Evolutionary conservation across 2,797 vertebrate species (phyloP).

Genomic region (Phrynocephalus forsythii): DNA sequence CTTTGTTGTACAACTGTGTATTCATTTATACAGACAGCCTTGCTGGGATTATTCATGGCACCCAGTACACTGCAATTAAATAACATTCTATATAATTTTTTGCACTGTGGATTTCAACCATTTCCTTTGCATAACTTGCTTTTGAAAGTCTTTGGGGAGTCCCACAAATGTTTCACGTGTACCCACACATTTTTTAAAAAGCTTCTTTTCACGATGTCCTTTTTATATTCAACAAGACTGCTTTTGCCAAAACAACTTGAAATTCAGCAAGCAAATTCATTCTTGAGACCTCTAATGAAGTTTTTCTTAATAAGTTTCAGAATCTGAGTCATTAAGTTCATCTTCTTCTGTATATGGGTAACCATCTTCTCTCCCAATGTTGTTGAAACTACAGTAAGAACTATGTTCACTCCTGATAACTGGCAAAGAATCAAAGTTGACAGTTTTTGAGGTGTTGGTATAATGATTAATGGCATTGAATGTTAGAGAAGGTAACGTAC

Average conservation of each 20-base stretch:
- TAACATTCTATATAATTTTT: conserved; percentile 63
- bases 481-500: conserved; percentile 86
- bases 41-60: conserved; percentile 82
- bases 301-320: conserved; percentile 91
- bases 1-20: conserved; percentile 70
- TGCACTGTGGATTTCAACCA: conserved; percentile 72
- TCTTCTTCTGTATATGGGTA: conserved; percentile 90
- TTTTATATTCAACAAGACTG: conserved; percentile 56
- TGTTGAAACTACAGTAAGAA: conserved; percentile 97
- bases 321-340: conserved; percentile 96
- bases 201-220: conserved; percentile 65
- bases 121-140: conserved; percentile 78
- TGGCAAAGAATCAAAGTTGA: conserved; percentile 93
- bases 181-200: conserved; percentile 52
- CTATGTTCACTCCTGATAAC: conserved; percentile 88
- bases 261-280: conserved; percentile 48
- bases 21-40: conserved; percentile 67
- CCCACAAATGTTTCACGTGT: conserved; percentile 55
- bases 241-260: conserved; percentile 69
- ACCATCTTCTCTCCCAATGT: conserved; percentile 90
- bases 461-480: conserved; percentile 97
- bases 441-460: conserved; percentile 93
- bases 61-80: conserved; percentile 69
- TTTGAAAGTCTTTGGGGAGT: conserved; percentile 71
- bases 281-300: conserved; percentile 45